phyloP scores from a whole-genome alignment of 1,140 invertebrate genomes.

The Sycophaga agraensis region DNA sequence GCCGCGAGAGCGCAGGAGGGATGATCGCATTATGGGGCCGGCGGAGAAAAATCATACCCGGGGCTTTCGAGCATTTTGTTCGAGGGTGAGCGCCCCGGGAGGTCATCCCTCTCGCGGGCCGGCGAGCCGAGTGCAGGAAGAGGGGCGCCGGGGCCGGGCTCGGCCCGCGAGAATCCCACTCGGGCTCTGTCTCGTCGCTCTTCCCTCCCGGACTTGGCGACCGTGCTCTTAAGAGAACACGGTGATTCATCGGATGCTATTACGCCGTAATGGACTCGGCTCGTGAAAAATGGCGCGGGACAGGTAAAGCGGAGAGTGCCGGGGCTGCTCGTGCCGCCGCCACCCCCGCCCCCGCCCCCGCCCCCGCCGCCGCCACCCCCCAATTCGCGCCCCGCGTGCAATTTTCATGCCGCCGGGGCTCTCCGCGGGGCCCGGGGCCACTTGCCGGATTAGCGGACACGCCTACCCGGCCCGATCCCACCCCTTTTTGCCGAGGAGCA shows the following conservation, averaged over 20 bases:
- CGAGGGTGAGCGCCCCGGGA: constrained; percentile 1
- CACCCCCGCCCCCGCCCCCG: not conserved
- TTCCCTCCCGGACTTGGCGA: constrained; percentile 32
- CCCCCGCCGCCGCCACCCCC: not conserved
- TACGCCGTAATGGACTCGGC: constrained; percentile 47
- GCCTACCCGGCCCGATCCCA: not conserved
- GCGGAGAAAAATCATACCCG: constrained; percentile 30
- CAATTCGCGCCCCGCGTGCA: not conserved
- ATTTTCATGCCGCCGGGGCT: not conserved
- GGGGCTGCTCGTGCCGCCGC: too few relatives aligned
- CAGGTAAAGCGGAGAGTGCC: constrained; percentile 36
- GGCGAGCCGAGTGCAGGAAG: not conserved
- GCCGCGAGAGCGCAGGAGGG: not conserved
- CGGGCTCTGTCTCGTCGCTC: constrained; percentile 32
- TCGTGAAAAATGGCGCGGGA: constrained; percentile 43
- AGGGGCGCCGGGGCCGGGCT: not conserved
- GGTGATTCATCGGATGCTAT: constrained; percentile 49
- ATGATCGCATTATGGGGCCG: constrained; percentile 25
- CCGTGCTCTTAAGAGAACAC: constrained; percentile 40
- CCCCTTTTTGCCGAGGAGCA: too few relatives aligned
- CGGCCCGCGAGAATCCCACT: constrained; percentile 25
- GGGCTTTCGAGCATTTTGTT: constrained; percentile 27
- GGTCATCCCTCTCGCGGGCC: constrained; percentile 16
- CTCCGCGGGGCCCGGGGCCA: too few relatives aligned
- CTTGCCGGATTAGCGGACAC: too few relatives aligned